Percentiles rank a stretch among this genome's conserved stretches.
Evolutionary conservation across 2,113 vertebrate genomes (phyloP).

Genomic region (Bettongia penicillata): DNA sequence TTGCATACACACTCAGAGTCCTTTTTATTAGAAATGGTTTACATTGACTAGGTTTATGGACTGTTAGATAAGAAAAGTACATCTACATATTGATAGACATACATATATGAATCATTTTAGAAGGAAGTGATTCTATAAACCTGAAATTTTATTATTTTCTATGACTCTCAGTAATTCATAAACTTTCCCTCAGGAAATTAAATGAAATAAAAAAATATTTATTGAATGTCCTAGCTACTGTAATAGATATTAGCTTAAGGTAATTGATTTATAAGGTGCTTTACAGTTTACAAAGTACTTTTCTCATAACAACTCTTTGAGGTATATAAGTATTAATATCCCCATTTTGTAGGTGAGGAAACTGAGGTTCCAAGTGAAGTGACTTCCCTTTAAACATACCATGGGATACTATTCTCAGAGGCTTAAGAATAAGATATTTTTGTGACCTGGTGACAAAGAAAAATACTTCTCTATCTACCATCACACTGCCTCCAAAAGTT

Average conservation of each 20-base stretch:
- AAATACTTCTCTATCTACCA: background rate
- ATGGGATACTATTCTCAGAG: background rate
- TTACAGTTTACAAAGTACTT: background rate
- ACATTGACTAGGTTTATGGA: conserved; percentile 10
- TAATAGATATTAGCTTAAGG: background rate
- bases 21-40: conserved; percentile 35
- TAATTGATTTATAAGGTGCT: background rate
- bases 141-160: conserved; percentile 16
- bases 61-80: background rate
- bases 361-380: background rate
- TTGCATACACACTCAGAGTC: conserved; percentile 6
- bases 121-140: conserved; percentile 13
- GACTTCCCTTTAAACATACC: background rate
- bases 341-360: background rate
- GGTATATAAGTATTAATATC: background rate
- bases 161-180: conserved; percentile 8
- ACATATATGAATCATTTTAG: background rate
- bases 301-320: background rate
- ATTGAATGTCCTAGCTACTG: background rate
- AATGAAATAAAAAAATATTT: conserved; percentile 47
- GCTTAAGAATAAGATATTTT: background rate
- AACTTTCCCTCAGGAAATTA: background rate
- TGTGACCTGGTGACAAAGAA: background rate
- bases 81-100: background rate
- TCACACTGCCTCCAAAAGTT: background rate